Conservation (phyloP, 2,113 vertebrate genomes). For the Danionella cerebrum region DNA sequence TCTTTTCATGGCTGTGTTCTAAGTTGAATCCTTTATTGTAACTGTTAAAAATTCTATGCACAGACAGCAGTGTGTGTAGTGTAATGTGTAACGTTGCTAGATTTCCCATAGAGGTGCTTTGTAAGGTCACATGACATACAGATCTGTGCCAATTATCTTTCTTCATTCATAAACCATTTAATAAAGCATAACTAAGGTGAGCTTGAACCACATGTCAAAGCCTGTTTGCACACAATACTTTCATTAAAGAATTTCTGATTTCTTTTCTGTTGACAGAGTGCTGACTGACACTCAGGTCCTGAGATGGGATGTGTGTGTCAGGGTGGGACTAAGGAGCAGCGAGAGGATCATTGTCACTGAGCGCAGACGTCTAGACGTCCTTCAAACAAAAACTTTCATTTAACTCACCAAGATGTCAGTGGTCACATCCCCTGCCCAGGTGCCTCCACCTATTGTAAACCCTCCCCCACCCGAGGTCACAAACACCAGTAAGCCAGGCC, state of each 20-base stretch:
- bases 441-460: constrained; percentile 73
- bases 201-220: too few relatives aligned
- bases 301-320: constrained; percentile 78
- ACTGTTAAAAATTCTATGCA: too few relatives aligned
- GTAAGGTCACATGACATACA: too few relatives aligned
- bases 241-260: neutral
- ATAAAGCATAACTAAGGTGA: too few relatives aligned
- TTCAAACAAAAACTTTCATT: constrained; percentile 36
- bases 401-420: constrained; percentile 72
- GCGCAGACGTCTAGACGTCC: constrained; percentile 50
- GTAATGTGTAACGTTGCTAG: too few relatives aligned
- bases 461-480: constrained; percentile 82
- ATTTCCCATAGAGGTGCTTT: too few relatives aligned
- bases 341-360: constrained; percentile 45
- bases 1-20: too few relatives aligned
- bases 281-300: constrained; percentile 59
- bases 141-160: too few relatives aligned
- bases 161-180: too few relatives aligned
- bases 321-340: constrained; percentile 63
- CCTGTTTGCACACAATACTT: too few relatives aligned
- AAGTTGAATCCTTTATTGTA: too few relatives aligned
- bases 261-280: constrained; percentile 22
- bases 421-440: constrained; percentile 72
- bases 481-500: constrained; percentile 83
- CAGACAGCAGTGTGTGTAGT: too few relatives aligned